phyloP scores from a whole-genome alignment of 2,797 vertebrate species.

The Sus cebifrons region DNA sequence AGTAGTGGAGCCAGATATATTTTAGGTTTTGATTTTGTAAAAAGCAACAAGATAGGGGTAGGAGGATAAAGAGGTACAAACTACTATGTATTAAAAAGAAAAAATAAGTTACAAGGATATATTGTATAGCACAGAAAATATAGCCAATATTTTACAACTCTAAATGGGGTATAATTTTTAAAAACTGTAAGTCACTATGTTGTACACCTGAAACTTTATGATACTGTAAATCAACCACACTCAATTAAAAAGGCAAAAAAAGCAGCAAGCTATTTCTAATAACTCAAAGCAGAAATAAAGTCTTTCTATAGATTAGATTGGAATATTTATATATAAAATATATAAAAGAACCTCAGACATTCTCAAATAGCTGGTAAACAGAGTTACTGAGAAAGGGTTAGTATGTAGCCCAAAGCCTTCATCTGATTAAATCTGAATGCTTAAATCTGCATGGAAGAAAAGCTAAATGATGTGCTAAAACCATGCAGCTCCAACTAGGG shows the following conservation, averaged over 20 bases:
- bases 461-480: constrained; percentile 66
- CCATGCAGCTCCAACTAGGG: constrained; percentile 9
- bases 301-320: constrained; percentile 18
- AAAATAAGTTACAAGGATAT: background rate
- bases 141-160: background rate
- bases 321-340: constrained; percentile 58
- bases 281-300: constrained; percentile 67
- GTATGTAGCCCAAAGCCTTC: constrained; percentile 48
- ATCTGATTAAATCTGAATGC: constrained; percentile 64
- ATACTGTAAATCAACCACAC: background rate
- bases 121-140: background rate
- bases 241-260: background rate
- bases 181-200: background rate
- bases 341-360: constrained; percentile 19
- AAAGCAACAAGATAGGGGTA: constrained; percentile 11
- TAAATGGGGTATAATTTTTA: background rate
- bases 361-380: constrained; percentile 54
- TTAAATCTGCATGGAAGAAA: constrained; percentile 63
- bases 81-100: background rate
- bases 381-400: constrained; percentile 18
- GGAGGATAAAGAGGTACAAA: background rate
- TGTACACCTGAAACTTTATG: background rate
- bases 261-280: background rate
- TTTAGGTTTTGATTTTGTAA: constrained; percentile 60
- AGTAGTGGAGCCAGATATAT: constrained; percentile 47